phyloP scores from a whole-genome alignment of 2,797 vertebrate genomes.

The Picus viridis region DNA sequence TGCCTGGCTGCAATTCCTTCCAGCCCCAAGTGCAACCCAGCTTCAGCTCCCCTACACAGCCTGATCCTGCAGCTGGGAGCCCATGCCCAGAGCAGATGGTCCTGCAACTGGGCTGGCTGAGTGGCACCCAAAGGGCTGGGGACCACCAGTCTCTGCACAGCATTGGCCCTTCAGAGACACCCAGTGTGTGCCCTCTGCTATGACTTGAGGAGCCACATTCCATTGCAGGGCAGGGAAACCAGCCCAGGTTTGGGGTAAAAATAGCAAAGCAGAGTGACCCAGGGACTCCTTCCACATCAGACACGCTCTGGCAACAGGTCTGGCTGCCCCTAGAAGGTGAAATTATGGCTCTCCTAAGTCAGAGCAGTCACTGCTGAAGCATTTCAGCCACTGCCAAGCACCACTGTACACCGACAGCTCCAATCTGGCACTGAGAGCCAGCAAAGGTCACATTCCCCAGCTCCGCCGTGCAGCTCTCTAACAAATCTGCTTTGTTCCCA shows the following conservation, averaged over 20 bases:
- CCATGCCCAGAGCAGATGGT: neutral
- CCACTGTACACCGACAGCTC: neutral
- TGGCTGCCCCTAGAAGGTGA: neutral
- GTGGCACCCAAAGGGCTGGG: neutral
- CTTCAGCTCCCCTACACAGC: neutral
- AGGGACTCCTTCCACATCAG: neutral
- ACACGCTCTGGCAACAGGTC: rapidly evolving
- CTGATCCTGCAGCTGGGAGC: neutral
- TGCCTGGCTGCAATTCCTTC: neutral
- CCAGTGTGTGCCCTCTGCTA: neutral
- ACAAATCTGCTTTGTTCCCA: constrained; percentile 55
- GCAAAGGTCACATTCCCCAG: constrained; percentile 54
- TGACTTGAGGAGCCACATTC: neutral
- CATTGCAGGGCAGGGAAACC: neutral
- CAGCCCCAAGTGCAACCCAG: neutral
- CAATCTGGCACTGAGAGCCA: neutral
- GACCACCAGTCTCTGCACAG: rapidly evolving
- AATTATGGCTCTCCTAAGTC: neutral
- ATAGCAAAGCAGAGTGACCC: rapidly evolving
- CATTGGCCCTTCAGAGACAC: neutral
- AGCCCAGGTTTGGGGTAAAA: rapidly evolving
- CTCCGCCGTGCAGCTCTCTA: neutral
- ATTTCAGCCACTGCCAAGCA: constrained; percentile 6
- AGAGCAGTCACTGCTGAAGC: neutral
- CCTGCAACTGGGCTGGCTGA: rapidly evolving